Percentiles rank a stretch among this genome's conserved stretches.
These are phyloP conservation scores for Tragelaphus oryx DNA, from an alignment of 2,797 vertebrate species.

Conservation along the genomic window DNA sequence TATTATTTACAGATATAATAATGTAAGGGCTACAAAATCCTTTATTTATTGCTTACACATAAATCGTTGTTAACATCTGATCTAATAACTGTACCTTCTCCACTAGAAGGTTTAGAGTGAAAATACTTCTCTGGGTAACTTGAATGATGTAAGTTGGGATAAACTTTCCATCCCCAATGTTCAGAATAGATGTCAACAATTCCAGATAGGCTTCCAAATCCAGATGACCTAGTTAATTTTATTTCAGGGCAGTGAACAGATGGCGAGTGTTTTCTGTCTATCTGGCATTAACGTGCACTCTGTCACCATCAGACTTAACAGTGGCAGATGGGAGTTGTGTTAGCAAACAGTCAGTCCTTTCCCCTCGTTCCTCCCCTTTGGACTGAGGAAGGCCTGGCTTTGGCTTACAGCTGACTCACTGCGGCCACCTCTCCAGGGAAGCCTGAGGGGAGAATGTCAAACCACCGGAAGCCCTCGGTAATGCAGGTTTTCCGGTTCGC, in stretches of 20 bases:
- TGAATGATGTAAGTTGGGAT: conserved; percentile 2
- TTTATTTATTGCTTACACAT: not conserved
- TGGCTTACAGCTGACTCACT: conserved; percentile 57
- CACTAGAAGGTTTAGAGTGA: conserved; percentile 6
- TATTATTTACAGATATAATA: not conserved
- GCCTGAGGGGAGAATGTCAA: conserved; percentile 51
- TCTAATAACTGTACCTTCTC: conserved; percentile 29
- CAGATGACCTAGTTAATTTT: conserved; percentile 74
- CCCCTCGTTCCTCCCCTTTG: conserved; percentile 26
- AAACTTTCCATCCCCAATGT: conserved; percentile 39
- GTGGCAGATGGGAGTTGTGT: conserved; percentile 69
- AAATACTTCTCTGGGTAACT: conserved; percentile 31
- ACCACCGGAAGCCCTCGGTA: conserved; percentile 47
- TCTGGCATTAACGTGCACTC: conserved; percentile 65
- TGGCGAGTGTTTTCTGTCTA: conserved; percentile 67
- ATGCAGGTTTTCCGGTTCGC: conserved; percentile 56
- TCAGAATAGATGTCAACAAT: conserved; percentile 60
- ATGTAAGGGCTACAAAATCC: not conserved
- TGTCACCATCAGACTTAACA: conserved; percentile 58
- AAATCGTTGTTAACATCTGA: not conserved
- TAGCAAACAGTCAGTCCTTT: conserved; percentile 61
- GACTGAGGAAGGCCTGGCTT: conserved; percentile 17
- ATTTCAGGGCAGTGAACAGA: conserved; percentile 72
- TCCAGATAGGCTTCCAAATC: conserved; percentile 60
- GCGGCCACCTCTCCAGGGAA: not conserved